These are phyloP conservation scores for Panagrolaimus sp. DNA, from an alignment of 1,140 invertebrate species.

Conservation along the genomic window DNA sequence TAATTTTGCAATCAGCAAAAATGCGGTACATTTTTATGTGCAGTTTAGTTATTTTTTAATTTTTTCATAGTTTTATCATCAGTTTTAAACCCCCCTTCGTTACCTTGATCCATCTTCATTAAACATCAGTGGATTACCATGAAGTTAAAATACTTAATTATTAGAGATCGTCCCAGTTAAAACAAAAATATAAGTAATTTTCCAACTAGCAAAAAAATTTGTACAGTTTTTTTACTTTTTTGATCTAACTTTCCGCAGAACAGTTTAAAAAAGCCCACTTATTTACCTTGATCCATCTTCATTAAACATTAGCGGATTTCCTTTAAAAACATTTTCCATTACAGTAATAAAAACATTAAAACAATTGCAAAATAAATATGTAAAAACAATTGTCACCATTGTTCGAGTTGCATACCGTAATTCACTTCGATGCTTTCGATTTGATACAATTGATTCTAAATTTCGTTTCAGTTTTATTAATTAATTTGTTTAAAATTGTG, in stretches of 20 bases:
- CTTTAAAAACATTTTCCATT: constrained; percentile 39
- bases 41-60: constrained; percentile 15
- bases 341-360: constrained; percentile 44
- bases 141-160: too few species aligned
- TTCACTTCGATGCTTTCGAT: constrained; percentile 35
- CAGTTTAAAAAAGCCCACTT: background rate
- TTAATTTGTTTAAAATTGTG: background rate
- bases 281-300: constrained; percentile 46
- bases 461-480: constrained; percentile 20
- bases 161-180: too few species aligned
- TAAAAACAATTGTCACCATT: constrained; percentile 43
- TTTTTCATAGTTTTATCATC: background rate
- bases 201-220: constrained; percentile 5
- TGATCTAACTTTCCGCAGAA: background rate
- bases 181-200: background rate
- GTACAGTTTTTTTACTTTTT: background rate
- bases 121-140: constrained; percentile 36
- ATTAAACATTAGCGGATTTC: constrained; percentile 37
- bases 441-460: constrained; percentile 38
- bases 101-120: constrained; percentile 45
- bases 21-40: too few species aligned
- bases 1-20: too few species aligned
- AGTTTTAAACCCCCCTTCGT: background rate
- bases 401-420: constrained; percentile 44
- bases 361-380: constrained; percentile 36